These are phyloP conservation scores for Holothuria scabra DNA, from an alignment of 53 echinoderm and acorn worm species.

Conservation along the genomic window DNA sequence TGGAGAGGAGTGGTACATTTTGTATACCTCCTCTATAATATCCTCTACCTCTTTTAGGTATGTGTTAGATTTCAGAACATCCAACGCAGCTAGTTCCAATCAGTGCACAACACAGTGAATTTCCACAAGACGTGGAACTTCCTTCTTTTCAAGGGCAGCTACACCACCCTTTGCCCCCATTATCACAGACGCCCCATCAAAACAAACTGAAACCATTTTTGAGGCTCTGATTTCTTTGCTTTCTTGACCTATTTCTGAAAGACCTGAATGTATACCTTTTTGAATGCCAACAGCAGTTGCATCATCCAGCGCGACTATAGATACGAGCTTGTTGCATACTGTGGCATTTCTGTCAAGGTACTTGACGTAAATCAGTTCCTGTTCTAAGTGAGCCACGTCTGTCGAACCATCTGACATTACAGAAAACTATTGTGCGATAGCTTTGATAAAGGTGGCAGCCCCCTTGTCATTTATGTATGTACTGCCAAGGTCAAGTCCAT, in stretches of 20 bases:
- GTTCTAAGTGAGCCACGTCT: no score
- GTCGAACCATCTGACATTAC: no score
- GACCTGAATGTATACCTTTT: neutral
- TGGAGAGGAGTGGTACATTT: no score
- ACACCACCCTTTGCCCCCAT: slow-evolving; percentile 16
- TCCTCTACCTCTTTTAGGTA: neutral
- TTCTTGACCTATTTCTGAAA: neutral
- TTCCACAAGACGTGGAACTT: no score
- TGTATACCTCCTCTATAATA: neutral
- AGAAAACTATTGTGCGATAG: no score
- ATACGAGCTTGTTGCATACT: no score
- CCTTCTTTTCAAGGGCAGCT: slow-evolving; percentile 1
- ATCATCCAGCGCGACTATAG: neutral
- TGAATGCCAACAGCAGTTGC: neutral
- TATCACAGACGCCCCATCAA: slow-evolving; percentile 16
- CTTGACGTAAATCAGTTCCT: no score
- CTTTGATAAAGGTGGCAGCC: no score
- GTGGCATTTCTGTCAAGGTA: no score
- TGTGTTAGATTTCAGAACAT: neutral
- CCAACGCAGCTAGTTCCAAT: neutral
- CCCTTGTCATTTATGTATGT: no score
- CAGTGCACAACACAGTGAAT: slow-evolving; percentile 25
- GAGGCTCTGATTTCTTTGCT: neutral
- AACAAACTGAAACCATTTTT: neutral
- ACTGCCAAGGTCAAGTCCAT: no score